Percentiles rank a stretch among this genome's conserved stretches.
Evolutionary conservation across 1,140 invertebrate species (phyloP).

Genomic region (Lucilia sericata): DNA sequence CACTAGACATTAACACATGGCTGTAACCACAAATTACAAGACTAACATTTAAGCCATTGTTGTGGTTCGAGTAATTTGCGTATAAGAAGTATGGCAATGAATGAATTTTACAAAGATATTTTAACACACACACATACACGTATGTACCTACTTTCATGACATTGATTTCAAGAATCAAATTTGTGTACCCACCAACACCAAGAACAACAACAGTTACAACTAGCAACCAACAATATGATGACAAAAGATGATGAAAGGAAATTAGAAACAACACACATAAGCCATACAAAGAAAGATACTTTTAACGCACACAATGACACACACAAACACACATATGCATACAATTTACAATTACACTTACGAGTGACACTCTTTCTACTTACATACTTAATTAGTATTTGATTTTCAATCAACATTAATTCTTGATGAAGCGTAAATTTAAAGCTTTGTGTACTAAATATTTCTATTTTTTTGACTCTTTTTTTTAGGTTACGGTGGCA

Average conservation of each 20-base stretch:
- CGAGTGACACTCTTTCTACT: background rate
- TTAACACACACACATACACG: background rate
- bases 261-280: slow-evolving; percentile 7
- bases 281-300: too few species aligned
- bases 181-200: background rate
- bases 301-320: background rate
- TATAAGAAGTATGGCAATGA: background rate
- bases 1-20: slow-evolving; percentile 36
- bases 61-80: slow-evolving; percentile 34
- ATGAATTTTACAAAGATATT: slow-evolving; percentile 4
- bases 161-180: slow-evolving; percentile 21
- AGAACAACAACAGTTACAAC: too few species aligned
- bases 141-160: background rate
- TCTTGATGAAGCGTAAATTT: slow-evolving; percentile 1
- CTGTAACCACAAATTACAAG: slow-evolving; percentile 36
- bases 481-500: slow-evolving; percentile 87
- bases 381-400: slow-evolving; percentile 33
- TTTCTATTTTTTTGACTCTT: background rate
- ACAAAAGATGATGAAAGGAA: slow-evolving; percentile 30
- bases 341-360: background rate
- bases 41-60: slow-evolving; percentile 40
- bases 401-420: slow-evolving; percentile 17
- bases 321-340: slow-evolving; percentile 1
- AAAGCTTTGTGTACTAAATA: background rate
- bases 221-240: background rate